Conservation (phyloP, 2,888 invertebrate genomes). For the Leucoma salicis region DNA sequence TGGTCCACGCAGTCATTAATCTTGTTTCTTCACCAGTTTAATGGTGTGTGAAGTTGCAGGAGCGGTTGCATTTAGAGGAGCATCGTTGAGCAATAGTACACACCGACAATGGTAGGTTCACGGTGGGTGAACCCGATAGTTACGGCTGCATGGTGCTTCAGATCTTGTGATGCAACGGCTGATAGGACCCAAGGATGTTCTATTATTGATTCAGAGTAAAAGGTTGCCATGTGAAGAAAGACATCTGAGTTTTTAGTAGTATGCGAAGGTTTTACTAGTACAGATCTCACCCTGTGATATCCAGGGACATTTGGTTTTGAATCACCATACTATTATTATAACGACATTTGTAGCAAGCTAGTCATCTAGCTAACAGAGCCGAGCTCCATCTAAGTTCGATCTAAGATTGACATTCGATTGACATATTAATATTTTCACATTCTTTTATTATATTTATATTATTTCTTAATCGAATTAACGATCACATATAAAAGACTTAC, state of each 20-base stretch:
- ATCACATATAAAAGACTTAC: too few species aligned
- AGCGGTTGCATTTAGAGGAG: slow-evolving; percentile 58
- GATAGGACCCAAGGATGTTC: slow-evolving; percentile 20
- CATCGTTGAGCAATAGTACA: slow-evolving; percentile 23
- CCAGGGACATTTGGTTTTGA: too few species aligned
- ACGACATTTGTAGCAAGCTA: too few species aligned
- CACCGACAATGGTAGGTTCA: slow-evolving; percentile 16
- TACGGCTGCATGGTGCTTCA: slow-evolving; percentile 13
- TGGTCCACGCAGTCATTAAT: slow-evolving; percentile 41
- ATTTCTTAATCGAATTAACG: too few species aligned
- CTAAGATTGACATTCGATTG: too few species aligned
- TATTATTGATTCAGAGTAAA: slow-evolving; percentile 8
- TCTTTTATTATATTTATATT: too few species aligned
- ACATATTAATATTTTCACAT: too few species aligned
- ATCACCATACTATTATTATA: too few species aligned
- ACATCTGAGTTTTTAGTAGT: not conserved
- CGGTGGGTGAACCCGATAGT: slow-evolving; percentile 26
- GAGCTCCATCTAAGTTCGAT: too few species aligned
- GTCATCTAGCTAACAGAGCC: too few species aligned
- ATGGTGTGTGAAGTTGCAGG: slow-evolving; percentile 62
- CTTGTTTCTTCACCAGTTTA: slow-evolving; percentile 62
- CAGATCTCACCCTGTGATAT: too few species aligned
- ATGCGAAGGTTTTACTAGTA: not conserved
- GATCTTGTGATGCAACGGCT: slow-evolving; percentile 25
- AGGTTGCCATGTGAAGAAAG: slow-evolving; percentile 1